A percentile compares a stretch with the other conserved stretches of the same genome.
Evolutionary conservation across 2,888 invertebrate genomes (phyloP).

Genomic region (Ganaspis brasiliensis): DNA sequence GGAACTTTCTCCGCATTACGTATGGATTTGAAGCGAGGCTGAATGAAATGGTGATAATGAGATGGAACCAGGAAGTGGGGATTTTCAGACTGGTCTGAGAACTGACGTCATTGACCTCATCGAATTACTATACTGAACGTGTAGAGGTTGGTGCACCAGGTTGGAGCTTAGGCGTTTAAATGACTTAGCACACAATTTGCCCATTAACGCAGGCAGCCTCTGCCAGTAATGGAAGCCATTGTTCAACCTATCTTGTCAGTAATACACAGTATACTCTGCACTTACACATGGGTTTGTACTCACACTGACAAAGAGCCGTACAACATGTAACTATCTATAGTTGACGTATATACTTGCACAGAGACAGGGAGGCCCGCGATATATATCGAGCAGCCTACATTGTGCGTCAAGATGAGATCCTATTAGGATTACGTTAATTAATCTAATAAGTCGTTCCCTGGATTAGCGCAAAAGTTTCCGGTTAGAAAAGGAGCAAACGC

Average conservation of each 20-base stretch:
- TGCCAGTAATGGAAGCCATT: slow-evolving; percentile 78
- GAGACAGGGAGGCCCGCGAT: slow-evolving; percentile 69
- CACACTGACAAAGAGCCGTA: slow-evolving; percentile 42
- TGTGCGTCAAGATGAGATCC: slow-evolving; percentile 78
- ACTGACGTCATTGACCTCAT: slow-evolving; percentile 47
- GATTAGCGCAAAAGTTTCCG: slow-evolving; percentile 5
- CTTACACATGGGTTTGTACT: slow-evolving; percentile 55
- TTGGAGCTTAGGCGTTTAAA: slow-evolving; percentile 74
- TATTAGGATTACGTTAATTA: slow-evolving; percentile 78
- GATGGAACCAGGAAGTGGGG: slow-evolving; percentile 22
- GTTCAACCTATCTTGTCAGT: slow-evolving; percentile 77
- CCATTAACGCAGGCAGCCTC: slow-evolving; percentile 76
- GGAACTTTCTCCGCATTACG: neutral
- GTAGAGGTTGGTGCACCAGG: slow-evolving; percentile 61
- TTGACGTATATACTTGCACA: slow-evolving; percentile 62
- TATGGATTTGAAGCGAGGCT: neutral
- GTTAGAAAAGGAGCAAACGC: neutral
- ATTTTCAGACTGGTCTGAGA: slow-evolving; percentile 35
- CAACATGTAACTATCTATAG: slow-evolving; percentile 54
- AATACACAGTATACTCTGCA: slow-evolving; percentile 65
- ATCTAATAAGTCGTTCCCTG: slow-evolving; percentile 70
- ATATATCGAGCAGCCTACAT: slow-evolving; percentile 72
- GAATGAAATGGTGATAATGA: slow-evolving; percentile 27
- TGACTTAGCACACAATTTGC: slow-evolving; percentile 77
- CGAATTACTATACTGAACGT: slow-evolving; percentile 58